A percentile compares a stretch with the other conserved stretches of the same genome.
Evolutionary conservation across 2,113 vertebrate species (phyloP).

Genomic region (Axis porcinus): DNA sequence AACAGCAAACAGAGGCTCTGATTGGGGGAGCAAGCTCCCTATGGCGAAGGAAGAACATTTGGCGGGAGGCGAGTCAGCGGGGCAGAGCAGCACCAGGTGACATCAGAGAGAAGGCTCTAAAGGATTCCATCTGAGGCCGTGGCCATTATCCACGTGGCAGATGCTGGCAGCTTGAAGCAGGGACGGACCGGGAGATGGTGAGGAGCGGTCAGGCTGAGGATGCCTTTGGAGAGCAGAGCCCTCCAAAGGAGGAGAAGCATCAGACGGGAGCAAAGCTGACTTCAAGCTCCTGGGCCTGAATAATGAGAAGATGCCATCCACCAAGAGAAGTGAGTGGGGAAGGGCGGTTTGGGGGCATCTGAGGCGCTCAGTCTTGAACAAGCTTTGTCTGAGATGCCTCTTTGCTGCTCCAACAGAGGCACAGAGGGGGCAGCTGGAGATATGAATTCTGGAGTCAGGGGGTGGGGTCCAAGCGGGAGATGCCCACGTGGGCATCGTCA

Average conservation of each 20-base stretch:
- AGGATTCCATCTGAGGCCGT: background rate
- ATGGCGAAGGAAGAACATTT: background rate
- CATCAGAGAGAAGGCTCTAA: background rate
- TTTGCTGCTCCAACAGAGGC: background rate
- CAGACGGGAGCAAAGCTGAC: background rate
- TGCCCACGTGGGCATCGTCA: fast-evolving
- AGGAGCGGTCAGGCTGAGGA: background rate
- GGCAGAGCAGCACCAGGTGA: background rate
- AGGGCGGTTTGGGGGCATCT: background rate
- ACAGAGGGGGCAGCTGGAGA: background rate
- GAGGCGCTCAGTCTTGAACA: background rate
- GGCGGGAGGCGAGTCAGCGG: fast-evolving
- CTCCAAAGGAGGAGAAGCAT: too few relatives aligned
- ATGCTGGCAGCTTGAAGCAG: background rate
- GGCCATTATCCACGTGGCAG: background rate
- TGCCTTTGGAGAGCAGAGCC: background rate
- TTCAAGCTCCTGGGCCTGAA: background rate
- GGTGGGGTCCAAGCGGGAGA: background rate
- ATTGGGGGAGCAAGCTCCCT: background rate
- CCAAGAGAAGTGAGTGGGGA: background rate
- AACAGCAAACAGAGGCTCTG: background rate
- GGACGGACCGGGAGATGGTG: background rate
- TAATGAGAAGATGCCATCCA: background rate
- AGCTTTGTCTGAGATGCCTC: background rate
- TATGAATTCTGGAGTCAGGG: background rate